Evolutionary conservation across 2,797 vertebrate genomes (phyloP), one percentile per base, ranked within the genome.

Genomic region (Clamator glandarius): DNA sequence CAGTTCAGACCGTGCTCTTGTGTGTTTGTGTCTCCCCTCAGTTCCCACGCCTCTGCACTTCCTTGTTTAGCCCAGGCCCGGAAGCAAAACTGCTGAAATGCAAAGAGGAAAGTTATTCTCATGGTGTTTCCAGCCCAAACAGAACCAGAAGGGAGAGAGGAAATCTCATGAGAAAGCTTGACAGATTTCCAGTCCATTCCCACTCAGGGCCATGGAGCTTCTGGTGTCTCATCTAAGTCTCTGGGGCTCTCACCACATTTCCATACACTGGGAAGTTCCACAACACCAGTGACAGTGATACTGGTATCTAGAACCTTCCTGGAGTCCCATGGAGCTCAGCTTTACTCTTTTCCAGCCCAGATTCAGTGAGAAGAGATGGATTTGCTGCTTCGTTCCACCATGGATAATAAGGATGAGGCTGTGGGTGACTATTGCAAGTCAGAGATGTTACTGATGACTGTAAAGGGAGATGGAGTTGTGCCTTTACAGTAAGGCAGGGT

Each of bases 31-130:
- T 81, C 86, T 95, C 94, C 94, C 91, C 79, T 86, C 24, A 1
- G 90, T 96, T 96, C 96, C 96, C 96, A 96, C 93, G 96, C 96
- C 96, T 95, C 96, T 93, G 91, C 95, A 95, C 93, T 97, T 96
- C 96, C 96, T 96, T 95, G 88, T 96, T 96, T 95, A 95, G 95
- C 96, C 89, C 93, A 89, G 89, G 96, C 93, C 93, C 92, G 90
- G 96, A 97, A 96, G 92, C 92, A 96, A 91, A 94, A 96, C 87
- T 92, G 87, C 93, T 94, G 93, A 96, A 96, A 91, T 89, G 87
- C 80, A 82, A 94, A 73, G 89, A 95, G 73, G 87, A 95, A 91
- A 94, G 81, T 93, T 92, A 93, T 97, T 97, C 93, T 93, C 90
- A 94, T 96, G 90, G 89, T 91, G 95, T 96, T 95, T 95, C 93